Conservation (phyloP, 2,113 vertebrate genomes). For the Clarias magur region DNA sequence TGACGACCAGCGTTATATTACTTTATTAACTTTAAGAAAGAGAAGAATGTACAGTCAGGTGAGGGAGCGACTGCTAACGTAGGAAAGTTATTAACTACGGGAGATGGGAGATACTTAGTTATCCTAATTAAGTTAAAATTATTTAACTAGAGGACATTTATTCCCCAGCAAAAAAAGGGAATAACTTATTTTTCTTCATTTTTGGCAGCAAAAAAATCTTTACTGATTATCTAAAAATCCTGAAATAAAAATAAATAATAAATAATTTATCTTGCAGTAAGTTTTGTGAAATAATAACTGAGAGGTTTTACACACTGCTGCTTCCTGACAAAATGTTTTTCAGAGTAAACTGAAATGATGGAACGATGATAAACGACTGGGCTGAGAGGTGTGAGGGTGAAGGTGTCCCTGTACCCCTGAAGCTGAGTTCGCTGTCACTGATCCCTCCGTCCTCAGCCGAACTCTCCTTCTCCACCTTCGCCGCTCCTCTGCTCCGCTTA, state of each 20-base stretch:
- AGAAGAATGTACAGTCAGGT: no score
- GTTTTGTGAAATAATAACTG: not conserved
- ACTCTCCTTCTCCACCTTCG: slow-evolving; percentile 93
- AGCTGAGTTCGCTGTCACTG: slow-evolving; percentile 98
- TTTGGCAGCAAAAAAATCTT: not conserved
- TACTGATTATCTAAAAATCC: not conserved
- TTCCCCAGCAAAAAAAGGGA: no score
- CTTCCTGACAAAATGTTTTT: no score
- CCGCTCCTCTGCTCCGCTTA: slow-evolving; percentile 83
- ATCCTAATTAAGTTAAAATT: not conserved
- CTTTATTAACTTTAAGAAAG: not conserved
- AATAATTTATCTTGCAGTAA: not conserved
- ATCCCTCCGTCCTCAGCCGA: slow-evolving; percentile 92
- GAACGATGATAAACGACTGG: no score
- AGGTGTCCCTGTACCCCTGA: slow-evolving; percentile 78
- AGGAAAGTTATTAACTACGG: no score
- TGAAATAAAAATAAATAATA: not conserved
- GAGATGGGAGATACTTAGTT: not conserved
- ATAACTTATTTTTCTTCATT: no score
- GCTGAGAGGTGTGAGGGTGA: not conserved
- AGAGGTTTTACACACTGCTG: not conserved
- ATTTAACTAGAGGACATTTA: no score
- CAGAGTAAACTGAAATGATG: no score
- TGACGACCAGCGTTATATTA: not conserved
- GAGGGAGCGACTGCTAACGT: no score